Percentiles rank a stretch among this genome's conserved stretches.
These are phyloP conservation scores for Dendrophyllia cribrosa DNA, from an alignment of 64 coral and sea anemone genomes.

Conservation along the genomic window DNA sequence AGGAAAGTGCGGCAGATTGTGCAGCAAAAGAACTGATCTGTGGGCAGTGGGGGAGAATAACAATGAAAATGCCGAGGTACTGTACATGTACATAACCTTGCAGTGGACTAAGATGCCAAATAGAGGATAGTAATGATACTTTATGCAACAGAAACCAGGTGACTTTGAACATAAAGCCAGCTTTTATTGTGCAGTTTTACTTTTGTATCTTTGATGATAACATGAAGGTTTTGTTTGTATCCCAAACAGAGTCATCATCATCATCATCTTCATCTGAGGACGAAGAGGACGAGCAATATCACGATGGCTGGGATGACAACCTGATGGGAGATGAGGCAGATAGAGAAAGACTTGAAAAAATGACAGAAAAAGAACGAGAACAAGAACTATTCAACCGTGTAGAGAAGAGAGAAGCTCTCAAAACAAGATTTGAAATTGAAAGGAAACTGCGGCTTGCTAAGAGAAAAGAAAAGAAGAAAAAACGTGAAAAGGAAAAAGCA, in stretches of 20 bases:
- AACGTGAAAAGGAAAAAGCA: slow-evolving; percentile 80
- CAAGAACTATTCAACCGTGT: slow-evolving; percentile 95
- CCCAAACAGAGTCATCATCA: slow-evolving; percentile 43
- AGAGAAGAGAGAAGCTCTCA: slow-evolving; percentile 95
- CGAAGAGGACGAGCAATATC: slow-evolving; percentile 97
- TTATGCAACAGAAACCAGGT: too few species aligned
- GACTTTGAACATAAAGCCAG: too few species aligned
- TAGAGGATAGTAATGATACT: too few species aligned
- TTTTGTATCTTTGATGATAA: too few species aligned
- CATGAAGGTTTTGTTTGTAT: too few species aligned
- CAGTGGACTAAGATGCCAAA: too few species aligned
- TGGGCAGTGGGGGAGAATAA: too few species aligned
- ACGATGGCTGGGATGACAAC: slow-evolving; percentile 97
- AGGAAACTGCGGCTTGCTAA: slow-evolving; percentile 85
- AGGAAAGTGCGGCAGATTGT: too few species aligned
- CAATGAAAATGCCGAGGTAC: too few species aligned
- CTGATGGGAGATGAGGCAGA: slow-evolving; percentile 96
- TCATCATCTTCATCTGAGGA: slow-evolving; percentile 93
- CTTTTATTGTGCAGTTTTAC: too few species aligned
- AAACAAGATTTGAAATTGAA: slow-evolving; percentile 99
- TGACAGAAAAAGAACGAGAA: slow-evolving; percentile 98
- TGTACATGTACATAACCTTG: too few species aligned
- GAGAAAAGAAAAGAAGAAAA: slow-evolving; percentile 97
- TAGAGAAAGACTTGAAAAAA: slow-evolving; percentile 94
- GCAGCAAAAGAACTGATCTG: too few species aligned